Evolutionary conservation across 2,797 vertebrate genomes (phyloP), one percentile per base, ranked within the genome.

Genomic region (Darevskia nairensis): DNA sequence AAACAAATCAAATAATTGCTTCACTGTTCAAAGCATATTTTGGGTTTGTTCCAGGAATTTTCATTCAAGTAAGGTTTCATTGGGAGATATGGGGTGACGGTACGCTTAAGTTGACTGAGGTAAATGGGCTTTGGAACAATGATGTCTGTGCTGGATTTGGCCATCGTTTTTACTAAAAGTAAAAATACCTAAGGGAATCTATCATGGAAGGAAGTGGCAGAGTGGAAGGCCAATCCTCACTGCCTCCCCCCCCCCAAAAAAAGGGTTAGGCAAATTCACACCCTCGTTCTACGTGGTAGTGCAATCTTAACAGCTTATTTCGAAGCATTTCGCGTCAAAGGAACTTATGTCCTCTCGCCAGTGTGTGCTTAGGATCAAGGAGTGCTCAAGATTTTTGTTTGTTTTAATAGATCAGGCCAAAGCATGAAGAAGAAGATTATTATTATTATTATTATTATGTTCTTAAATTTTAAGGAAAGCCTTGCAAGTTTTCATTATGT

Each of bases 401-500:
- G 19, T 61, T 74, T 74, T 27, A 74, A 72, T 76, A 76, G 19
- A 39, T 75, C 25, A 74, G 9, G n/a, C 23, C 68, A 11, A 6
- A 25, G 66, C 27, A 9, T 44, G 23, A 17, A 27, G 25, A 41
- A 74, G 64, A 87, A 76, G 91, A 1, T 35, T 35, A 35, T 35
- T 35, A 35, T 35, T 35, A 35, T 35, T 35, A 35, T 35, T 35
- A 35, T 35, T 35, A 35, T 35, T 35, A 35, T 35, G 0, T 81
- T 91, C 21, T 88, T 0, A 77, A 25, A 41, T 78, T 85, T 94
- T 69, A 85, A 71, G 83, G 72, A 74, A 46, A 44, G 27, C 29
- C 88, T 91, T 91, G 72, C 85, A 90, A 88, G 39, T 91, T 85
- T 86, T 89, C 88, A 79, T 80, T 89, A 82, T 8, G 6, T 68